Percentiles rank a stretch among this genome's conserved stretches.
These are phyloP conservation scores for Batillaria attramentaria DNA, from an alignment of 1,140 invertebrate species.

Conservation along the genomic window DNA sequence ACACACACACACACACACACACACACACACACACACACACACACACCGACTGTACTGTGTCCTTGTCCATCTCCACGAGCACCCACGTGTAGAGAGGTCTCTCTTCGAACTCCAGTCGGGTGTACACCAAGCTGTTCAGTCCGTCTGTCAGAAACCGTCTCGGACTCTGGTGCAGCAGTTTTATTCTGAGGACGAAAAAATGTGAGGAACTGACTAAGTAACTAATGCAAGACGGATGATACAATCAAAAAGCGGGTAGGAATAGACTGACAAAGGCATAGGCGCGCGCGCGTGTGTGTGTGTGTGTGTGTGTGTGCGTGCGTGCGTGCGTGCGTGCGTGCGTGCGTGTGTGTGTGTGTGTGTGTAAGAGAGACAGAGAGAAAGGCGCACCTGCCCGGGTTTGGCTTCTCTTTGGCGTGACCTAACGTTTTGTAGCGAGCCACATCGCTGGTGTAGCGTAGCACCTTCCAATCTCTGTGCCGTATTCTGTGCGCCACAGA, in stretches of 20 bases:
- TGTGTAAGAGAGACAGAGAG: background rate
- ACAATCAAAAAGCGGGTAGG: too few relatives aligned
- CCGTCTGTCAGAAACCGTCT: slow-evolving; percentile 27
- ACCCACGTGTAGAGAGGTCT: slow-evolving; percentile 24
- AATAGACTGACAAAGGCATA: too few relatives aligned
- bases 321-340: background rate
- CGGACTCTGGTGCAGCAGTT: slow-evolving; percentile 17
- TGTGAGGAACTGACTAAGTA: too few relatives aligned
- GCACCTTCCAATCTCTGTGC: slow-evolving; percentile 38
- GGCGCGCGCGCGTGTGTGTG: too few relatives aligned
- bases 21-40: background rate
- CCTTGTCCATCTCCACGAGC: slow-evolving; percentile 7
- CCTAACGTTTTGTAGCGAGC: slow-evolving; percentile 52
- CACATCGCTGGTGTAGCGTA: slow-evolving; percentile 45
- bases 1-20: background rate
- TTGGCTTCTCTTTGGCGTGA: slow-evolving; percentile 48
- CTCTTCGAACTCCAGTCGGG: background rate
- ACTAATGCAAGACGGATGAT: too few relatives aligned
- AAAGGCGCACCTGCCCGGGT: slow-evolving; percentile 43
- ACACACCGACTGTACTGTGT: background rate
- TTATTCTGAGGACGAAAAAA: too few relatives aligned
- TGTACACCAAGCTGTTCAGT: slow-evolving; percentile 26
- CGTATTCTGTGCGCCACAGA: slow-evolving; percentile 38
- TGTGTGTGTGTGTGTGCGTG: too few relatives aligned
- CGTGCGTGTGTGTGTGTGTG: background rate